phyloP scores from a whole-genome alignment of 2,797 vertebrate genomes.

The Fratercula arctica region DNA sequence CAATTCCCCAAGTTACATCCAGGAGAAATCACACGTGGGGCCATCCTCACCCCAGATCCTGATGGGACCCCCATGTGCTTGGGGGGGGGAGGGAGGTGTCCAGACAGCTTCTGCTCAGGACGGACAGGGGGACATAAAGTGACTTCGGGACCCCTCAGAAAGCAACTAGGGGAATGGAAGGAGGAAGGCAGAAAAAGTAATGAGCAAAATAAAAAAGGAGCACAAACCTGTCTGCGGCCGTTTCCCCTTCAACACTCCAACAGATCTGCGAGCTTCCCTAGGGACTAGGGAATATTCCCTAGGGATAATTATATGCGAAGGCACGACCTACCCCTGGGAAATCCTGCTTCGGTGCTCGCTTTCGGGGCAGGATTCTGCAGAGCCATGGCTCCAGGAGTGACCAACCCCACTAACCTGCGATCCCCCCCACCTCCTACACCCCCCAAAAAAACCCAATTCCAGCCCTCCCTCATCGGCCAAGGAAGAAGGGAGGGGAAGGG shows the following conservation, averaged over 20 bases:
- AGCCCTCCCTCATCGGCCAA: not conserved
- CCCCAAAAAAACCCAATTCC: not conserved
- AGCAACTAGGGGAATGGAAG: not conserved
- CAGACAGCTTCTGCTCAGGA: not conserved
- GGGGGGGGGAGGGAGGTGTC: too few relatives aligned
- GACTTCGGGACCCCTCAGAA: not conserved
- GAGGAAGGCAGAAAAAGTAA: constrained; percentile 22
- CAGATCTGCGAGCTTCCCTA: not conserved
- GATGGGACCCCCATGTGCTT: accelerated
- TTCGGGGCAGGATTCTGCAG: not conserved
- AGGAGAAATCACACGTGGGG: not conserved
- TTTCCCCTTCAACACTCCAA: not conserved
- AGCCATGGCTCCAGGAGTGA: not conserved
- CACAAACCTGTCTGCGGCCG: not conserved
- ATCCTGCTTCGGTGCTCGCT: not conserved
- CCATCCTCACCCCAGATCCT: not conserved
- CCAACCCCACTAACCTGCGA: not conserved
- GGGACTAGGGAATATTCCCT: not conserved
- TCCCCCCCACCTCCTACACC: not conserved
- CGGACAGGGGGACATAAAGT: not conserved
- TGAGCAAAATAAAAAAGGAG: constrained; percentile 52
- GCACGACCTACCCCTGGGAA: not conserved
- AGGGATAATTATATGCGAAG: not conserved
- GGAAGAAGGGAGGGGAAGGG: not conserved
- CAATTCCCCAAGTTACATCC: not conserved